Evolutionary conservation across 2,113 vertebrate genomes (phyloP).

Genomic region (Macrotis lagotis): DNA sequence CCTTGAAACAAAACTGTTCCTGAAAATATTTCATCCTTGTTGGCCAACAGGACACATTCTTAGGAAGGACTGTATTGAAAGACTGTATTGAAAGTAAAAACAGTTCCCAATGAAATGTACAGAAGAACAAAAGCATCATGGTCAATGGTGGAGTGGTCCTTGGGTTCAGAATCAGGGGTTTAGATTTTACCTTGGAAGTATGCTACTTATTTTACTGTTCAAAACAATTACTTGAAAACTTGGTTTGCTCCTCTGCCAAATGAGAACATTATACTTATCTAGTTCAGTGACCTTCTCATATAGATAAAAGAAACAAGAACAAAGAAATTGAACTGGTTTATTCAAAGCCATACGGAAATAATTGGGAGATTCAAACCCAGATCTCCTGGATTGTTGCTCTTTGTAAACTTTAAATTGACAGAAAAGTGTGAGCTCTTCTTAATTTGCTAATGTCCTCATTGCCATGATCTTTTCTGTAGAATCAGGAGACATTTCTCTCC

Average conservation of each 20-base stretch:
- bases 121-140: background rate
- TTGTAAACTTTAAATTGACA: background rate
- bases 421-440: background rate
- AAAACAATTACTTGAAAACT: background rate
- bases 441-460: background rate
- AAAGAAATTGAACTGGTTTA: background rate
- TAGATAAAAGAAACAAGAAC: background rate
- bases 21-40: background rate
- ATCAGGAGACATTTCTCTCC: background rate
- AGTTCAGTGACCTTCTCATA: background rate
- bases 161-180: background rate
- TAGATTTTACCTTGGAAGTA: background rate
- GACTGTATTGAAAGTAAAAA: background rate
- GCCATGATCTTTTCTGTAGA: background rate
- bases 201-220: background rate
- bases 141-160: background rate
- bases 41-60: background rate
- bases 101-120: background rate
- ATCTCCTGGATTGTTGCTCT: background rate
- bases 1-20: background rate
- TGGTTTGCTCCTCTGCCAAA: background rate
- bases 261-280: background rate
- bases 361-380: background rate
- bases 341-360: background rate
- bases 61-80: background rate